These are phyloP conservation scores for Fundulus diaphanus DNA, from an alignment of 2,797 vertebrate species.

Conservation along the genomic window DNA sequence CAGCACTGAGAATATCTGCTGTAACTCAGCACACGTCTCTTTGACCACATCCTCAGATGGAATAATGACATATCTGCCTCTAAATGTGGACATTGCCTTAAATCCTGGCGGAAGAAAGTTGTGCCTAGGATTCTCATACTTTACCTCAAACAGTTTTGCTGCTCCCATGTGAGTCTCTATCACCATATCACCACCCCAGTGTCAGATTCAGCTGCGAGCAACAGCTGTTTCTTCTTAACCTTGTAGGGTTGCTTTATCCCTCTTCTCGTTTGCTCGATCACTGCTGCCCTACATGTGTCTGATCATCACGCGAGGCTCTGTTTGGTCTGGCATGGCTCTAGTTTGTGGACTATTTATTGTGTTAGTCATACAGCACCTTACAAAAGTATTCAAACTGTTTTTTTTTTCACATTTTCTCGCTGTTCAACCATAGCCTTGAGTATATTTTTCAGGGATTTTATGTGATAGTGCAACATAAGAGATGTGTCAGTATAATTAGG, in stretches of 20 bases:
- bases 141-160: constrained; percentile 13
- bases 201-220: constrained; percentile 40
- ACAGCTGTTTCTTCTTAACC: constrained; percentile 70
- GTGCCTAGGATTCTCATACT: constrained; percentile 36
- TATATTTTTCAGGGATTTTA: not conserved
- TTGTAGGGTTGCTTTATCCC: constrained; percentile 42
- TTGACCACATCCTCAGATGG: constrained; percentile 21
- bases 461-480: not conserved
- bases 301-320: constrained; percentile 18
- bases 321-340: constrained; percentile 29
- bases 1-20: too few species aligned
- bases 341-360: constrained; percentile 17
- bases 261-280: constrained; percentile 50
- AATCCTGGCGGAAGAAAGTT: constrained; percentile 16
- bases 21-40: constrained; percentile 9
- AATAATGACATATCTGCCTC: constrained; percentile 13
- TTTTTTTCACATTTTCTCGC: not conserved
- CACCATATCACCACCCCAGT: constrained; percentile 45
- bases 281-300: constrained; percentile 44
- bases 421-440: not conserved
- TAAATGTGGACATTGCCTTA: constrained; percentile 2
- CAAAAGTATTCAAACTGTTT: not conserved
- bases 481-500: too few species aligned
- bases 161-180: constrained; percentile 49
- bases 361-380: not conserved